Base-by-base conservation (phyloP, 2,797 vertebrate genomes). In the Meda fulgida region DNA sequence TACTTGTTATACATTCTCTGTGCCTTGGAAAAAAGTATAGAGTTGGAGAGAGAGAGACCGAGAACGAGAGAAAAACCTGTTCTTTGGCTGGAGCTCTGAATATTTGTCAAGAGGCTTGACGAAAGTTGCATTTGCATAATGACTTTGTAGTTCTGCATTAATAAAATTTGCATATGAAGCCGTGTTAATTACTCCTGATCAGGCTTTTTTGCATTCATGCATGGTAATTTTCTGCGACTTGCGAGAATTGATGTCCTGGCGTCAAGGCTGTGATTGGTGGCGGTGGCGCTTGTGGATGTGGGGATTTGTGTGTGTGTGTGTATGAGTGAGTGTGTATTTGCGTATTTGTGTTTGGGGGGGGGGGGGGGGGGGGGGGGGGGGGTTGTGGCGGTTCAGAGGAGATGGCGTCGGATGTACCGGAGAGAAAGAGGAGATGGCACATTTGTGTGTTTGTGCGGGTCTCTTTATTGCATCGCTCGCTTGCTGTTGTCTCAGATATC, bases 161-260 rank as follows among this genome's bases (percentile, higher is more conserved):
- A 99, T 99, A 98, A 97, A 97, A 99, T 99, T 99, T 99, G 97
- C 98, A 99, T 99, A 99, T 98, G 97, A 99, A 99, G 97, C 97
- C 96, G 96, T 97, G 98, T 99, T 99, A 99, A 99, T 99, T 99
- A 99, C 97, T 99, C 97, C 97, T 99, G 98, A 99, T 99, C 98
- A 99, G 97, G 96, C 97, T 97, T 98, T 95, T 98, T 98, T 98
- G 97, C 97, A 98, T 99, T 98, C 97, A 98, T 98, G 97, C 97
- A 99, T 98, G 97, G 97, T 98, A 98, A 98, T 99, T 98, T 98
- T 97, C 95, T 94, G 96, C 96, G 96, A 99, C 97, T 98, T 97
- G 97, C 96, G 96, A 97, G 97, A 98, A 99, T 99, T 98, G 97
- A 98, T 98, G 97, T 97, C 97, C 97, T 96, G 96, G 96, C 94